Base-by-base conservation (phyloP, 2,113 vertebrate species). In the Antennarius striatus region DNA sequence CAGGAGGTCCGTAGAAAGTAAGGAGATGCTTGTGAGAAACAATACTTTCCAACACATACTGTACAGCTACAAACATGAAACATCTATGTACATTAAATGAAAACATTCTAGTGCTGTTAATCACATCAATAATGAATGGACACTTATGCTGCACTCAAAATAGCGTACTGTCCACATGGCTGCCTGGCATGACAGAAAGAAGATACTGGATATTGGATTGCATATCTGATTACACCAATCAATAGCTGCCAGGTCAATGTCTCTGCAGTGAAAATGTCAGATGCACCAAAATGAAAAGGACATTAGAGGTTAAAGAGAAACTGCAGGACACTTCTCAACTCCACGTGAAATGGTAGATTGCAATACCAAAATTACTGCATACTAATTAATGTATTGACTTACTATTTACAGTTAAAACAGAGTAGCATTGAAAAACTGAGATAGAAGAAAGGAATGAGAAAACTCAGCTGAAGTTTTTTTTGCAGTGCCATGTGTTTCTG, bases 41-140 rank as follows among this genome's bases (percentile, higher is more conserved):
- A 13, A 5, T 43, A 12, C 53, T 30, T 56, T 45, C 11, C 10
- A 5, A 49, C n/a, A 43, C 36, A 15, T 52, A n/a, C 42, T 63
- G 58, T 51, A 66, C 10, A 29, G 10, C 47, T 47, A 50, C 42
- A 50, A 39, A 46, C 55, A 69, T 50, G 5, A 75, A 69, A 46
- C 63, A 70, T 79, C 36, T 36, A 48, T 54, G 42, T 57, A 48
- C 17, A 58, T 64, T 46, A 65, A 48, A 53, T 43, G n/a, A 56
- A 73, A 56, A 6, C 56, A 70, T 63, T 14, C 50, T 63, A 71
- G 63, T 66, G 71, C 66, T 45, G 11, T 43, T 5, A 3, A 74
- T 56, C 56, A 52, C 63, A 87, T 90, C 17, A 87, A 86, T 88
- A 83, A 87, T 89, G 42, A 80, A 87, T 74, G 47, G 2, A 40